phyloP scores from a whole-genome alignment of 2,888 invertebrate genomes.

The Arctia plantaginis region DNA sequence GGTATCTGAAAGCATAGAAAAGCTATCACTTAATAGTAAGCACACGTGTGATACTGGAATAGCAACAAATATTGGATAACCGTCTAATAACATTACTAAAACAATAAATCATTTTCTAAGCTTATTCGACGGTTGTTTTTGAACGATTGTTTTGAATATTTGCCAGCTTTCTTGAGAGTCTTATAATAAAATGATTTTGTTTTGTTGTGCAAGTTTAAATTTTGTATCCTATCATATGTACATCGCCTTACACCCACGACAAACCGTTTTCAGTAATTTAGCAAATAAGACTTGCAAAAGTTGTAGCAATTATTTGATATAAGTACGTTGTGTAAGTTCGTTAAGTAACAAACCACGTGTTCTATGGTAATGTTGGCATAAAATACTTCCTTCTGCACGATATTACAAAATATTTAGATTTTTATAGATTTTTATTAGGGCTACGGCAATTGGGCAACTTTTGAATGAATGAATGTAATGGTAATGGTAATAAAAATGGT shows the following conservation, averaged over 20 bases:
- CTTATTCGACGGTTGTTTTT: conserved; percentile 12
- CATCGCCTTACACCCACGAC: conserved; percentile 14
- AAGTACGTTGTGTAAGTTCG: neutral
- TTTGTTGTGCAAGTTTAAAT: conserved; percentile 3
- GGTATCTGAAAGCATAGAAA: conserved; percentile 9
- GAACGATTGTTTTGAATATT: conserved; percentile 3
- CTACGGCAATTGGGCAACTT: neutral
- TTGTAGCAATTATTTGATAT: neutral
- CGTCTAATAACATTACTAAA: conserved; percentile 17
- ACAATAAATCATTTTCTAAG: conserved; percentile 32
- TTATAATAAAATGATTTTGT: conserved; percentile 4
- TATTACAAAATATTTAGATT: neutral
- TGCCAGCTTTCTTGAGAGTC: neutral
- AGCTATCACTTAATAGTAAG: conserved; percentile 23
- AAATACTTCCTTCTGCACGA: neutral
- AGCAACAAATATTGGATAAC: conserved; percentile 10
- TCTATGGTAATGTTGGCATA: neutral
- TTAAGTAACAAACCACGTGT: neutral
- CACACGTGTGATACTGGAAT: conserved; percentile 16
- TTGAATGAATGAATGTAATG: no score
- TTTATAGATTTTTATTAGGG: neutral
- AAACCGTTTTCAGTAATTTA: conserved; percentile 11
- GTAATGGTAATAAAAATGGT: no score
- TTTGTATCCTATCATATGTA: conserved; percentile 15
- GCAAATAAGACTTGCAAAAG: conserved; percentile 7